phyloP scores from a whole-genome alignment of 2,797 vertebrate genomes.

The Sebastes itinus region DNA sequence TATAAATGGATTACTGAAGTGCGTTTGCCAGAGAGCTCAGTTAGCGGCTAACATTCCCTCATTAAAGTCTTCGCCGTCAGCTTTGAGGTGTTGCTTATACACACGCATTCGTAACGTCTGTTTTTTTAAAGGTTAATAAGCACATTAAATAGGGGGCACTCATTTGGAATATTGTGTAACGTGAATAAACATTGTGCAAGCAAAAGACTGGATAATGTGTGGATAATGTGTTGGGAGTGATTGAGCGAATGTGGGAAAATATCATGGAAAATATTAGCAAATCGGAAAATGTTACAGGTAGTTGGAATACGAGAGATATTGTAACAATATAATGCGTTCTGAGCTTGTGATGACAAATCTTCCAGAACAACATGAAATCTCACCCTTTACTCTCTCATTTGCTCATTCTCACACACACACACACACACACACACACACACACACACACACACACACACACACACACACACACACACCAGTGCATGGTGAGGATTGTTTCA shows the following conservation, averaged over 20 bases:
- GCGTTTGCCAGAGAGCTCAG: conserved; percentile 24
- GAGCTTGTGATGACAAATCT: conserved; percentile 81
- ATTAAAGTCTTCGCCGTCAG: conserved; percentile 41
- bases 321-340: conserved; percentile 83
- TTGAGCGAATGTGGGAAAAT: conserved; percentile 82
- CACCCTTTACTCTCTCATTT: conserved; percentile 53
- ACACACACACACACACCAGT: conserved; percentile 32
- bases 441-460: conserved; percentile 30
- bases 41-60: conserved; percentile 28
- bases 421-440: conserved; percentile 34
- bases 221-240: conserved; percentile 78
- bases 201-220: conserved; percentile 60
- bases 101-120: conserved; percentile 41
- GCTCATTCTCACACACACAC: conserved; percentile 40
- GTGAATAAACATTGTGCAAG: conserved; percentile 74
- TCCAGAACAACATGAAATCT: conserved; percentile 81
- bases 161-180: conserved; percentile 69
- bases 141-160: conserved; percentile 65
- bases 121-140: conserved; percentile 69
- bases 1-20: conserved; percentile 5
- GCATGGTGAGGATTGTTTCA: conserved; percentile 66
- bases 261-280: conserved; percentile 88
- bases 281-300: conserved; percentile 88
- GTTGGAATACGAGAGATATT: conserved; percentile 84
- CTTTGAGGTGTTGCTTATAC: conserved; percentile 56